Evolutionary conservation across 2,797 vertebrate species (phyloP).

Genomic region (Rhyacichthys aspro): DNA sequence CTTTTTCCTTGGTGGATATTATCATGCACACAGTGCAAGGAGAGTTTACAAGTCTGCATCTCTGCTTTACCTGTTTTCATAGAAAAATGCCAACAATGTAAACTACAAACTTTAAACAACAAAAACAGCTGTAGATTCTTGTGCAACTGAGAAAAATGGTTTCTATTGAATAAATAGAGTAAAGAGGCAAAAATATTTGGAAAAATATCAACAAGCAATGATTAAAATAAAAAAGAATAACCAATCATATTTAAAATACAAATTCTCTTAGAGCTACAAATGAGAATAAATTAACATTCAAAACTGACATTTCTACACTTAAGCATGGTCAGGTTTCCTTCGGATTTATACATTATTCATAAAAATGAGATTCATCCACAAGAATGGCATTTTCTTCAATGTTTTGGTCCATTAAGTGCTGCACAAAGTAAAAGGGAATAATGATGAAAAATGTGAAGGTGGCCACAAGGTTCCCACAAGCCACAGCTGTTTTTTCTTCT

Average conservation of each 20-base stretch:
- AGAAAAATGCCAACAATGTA: constrained; percentile 19
- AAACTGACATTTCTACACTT: constrained; percentile 50
- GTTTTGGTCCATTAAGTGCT: constrained; percentile 50
- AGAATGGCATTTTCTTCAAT: neutral
- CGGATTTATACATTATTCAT: neutral
- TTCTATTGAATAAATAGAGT: constrained; percentile 1
- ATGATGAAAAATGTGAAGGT: constrained; percentile 11
- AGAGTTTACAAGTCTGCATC: constrained; percentile 1
- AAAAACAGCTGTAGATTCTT: constrained; percentile 5
- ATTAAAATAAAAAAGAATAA: constrained; percentile 25
- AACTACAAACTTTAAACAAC: neutral
- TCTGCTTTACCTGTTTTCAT: constrained; percentile 4
- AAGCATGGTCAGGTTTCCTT: constrained; percentile 22
- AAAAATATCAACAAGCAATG: constrained; percentile 14
- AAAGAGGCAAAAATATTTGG: constrained; percentile 9
- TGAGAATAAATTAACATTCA: constrained; percentile 58
- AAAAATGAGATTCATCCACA: constrained; percentile 5
- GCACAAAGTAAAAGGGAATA: constrained; percentile 17
- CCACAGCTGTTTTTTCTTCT: constrained; percentile 1
- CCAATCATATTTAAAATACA: constrained; percentile 23
- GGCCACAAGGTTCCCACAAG: neutral
- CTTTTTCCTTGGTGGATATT: neutral
- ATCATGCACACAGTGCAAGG: constrained; percentile 21
- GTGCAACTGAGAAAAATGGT: neutral
- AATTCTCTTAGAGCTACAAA: constrained; percentile 10